phyloP scores from a whole-genome alignment of 23 tunicate genomes.

The Halocynthia aurantium region DNA sequence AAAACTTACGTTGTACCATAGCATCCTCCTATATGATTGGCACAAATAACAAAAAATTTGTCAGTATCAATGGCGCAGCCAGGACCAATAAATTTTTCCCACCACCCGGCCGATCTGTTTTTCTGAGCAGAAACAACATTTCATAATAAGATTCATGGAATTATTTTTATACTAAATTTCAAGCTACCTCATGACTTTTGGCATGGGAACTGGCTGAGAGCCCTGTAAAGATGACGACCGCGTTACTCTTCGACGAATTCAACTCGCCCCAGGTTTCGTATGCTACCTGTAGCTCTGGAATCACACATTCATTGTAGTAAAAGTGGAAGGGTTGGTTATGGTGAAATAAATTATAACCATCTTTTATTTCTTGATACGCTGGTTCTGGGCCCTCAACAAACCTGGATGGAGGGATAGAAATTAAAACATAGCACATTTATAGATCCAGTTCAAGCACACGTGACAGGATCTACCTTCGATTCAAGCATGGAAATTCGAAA shows the following conservation, averaged over 20 bases:
- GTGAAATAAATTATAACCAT: conserved; percentile 50
- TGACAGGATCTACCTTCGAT: conserved; percentile 46
- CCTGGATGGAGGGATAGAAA: conserved; percentile 15
- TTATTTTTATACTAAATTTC: background rate
- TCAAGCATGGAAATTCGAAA: conserved; percentile 88
- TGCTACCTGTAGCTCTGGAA: conserved; percentile 78
- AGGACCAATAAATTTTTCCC: conserved; percentile 96
- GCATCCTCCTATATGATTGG: conserved; percentile 89
- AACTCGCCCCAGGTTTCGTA: conserved; percentile 97
- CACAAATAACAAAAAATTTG: conserved; percentile 87
- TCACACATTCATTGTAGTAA: conserved; percentile 64
- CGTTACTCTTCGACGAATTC: conserved; percentile 63
- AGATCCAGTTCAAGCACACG: background rate
- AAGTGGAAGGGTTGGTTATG: conserved; percentile 54
- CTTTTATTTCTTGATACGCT: conserved; percentile 37
- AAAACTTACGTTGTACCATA: conserved; percentile 89
- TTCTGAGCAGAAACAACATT: conserved; percentile 19
- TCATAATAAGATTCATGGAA: background rate
- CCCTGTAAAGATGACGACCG: conserved; percentile 79
- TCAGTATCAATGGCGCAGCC: conserved; percentile 86
- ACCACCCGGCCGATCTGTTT: conserved; percentile 78
- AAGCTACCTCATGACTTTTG: conserved; percentile 52
- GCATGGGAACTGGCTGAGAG: conserved; percentile 95
- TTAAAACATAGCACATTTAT: background rate
- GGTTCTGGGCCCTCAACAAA: conserved; percentile 88